Conservation (phyloP, 2,888 invertebrate genomes). For the Thymelicus sylvestris region DNA sequence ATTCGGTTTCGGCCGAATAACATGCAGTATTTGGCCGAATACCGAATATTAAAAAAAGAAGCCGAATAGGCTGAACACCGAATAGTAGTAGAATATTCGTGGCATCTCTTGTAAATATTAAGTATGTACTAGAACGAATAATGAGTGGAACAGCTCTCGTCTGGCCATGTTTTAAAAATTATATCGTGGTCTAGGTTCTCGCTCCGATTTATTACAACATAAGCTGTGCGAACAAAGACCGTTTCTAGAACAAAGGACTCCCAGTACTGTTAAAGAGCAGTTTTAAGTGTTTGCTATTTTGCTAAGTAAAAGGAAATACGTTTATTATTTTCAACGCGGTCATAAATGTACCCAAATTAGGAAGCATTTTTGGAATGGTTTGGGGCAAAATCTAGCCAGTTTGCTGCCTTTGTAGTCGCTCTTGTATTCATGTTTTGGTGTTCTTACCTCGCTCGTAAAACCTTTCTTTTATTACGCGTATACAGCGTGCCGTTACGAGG, state of each 20-base stretch:
- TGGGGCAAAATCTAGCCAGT: conserved; percentile 20
- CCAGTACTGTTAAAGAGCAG: conserved; percentile 25
- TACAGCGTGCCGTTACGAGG: conserved; percentile 57
- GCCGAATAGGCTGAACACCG: no score
- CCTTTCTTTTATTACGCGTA: conserved; percentile 44
- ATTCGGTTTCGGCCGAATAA: no score
- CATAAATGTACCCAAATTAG: conserved; percentile 36
- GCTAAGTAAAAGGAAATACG: conserved; percentile 25
- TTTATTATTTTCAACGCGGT: conserved; percentile 31
- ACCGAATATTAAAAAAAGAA: no score
- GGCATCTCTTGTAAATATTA: neutral
- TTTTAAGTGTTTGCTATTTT: conserved; percentile 34
- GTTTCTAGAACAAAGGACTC: conserved; percentile 28
- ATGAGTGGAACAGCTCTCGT: conserved; percentile 2
- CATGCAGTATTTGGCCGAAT: no score
- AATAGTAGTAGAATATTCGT: no score
- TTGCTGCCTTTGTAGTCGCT: conserved; percentile 2
- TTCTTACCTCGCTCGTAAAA: conserved; percentile 43
- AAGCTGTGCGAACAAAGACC: conserved; percentile 25
- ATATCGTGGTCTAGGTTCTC: conserved; percentile 28
- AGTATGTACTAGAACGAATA: conserved; percentile 14
- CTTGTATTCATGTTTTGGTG: conserved; percentile 13
- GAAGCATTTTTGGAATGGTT: conserved; percentile 32
- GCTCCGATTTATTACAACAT: conserved; percentile 27
- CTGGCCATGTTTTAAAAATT: conserved; percentile 19